A percentile compares a stretch with the other conserved stretches of the same genome.
Conservation (phyloP, 2,888 invertebrate genomes). For the Drosophila borealis region DNA sequence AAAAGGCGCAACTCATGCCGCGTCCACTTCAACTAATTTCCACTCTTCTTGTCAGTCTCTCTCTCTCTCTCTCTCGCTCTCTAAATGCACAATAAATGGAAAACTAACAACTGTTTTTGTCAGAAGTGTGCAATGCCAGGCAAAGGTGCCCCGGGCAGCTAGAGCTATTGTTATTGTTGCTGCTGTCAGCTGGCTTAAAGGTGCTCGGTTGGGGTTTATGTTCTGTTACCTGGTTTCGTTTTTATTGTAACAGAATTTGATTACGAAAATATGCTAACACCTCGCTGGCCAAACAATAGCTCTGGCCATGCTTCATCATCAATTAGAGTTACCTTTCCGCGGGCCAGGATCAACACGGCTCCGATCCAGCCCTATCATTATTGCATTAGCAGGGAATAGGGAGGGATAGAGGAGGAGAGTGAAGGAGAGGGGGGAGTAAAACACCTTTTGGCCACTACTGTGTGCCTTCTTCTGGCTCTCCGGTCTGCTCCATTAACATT, state of each 20-base stretch:
- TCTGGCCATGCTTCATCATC: constrained; percentile 68
- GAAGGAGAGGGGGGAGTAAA: background rate
- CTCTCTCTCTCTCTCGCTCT: constrained; percentile 1
- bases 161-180: constrained; percentile 42
- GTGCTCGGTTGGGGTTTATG: constrained; percentile 12
- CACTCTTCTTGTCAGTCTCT: constrained; percentile 7
- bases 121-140: constrained; percentile 8
- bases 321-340: constrained; percentile 80
- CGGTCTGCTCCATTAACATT: constrained; percentile 62
- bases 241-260: constrained; percentile 74
- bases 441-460: constrained; percentile 71
- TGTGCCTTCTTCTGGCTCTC: constrained; percentile 11
- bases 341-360: constrained; percentile 62
- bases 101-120: constrained; percentile 73
- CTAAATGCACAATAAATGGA: constrained; percentile 76
- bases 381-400: constrained; percentile 58
- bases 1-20: constrained; percentile 56
- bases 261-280: constrained; percentile 78
- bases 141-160: constrained; percentile 29
- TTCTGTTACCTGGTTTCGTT: constrained; percentile 53
- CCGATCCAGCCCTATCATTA: constrained; percentile 59
- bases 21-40: constrained; percentile 74
- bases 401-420: constrained; percentile 3
- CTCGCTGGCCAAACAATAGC: constrained; percentile 68
- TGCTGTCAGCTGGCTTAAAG: constrained; percentile 64